Evolutionary conservation across 2,113 vertebrate genomes (phyloP).

Genomic region (Poeciliopsis retropinna): DNA sequence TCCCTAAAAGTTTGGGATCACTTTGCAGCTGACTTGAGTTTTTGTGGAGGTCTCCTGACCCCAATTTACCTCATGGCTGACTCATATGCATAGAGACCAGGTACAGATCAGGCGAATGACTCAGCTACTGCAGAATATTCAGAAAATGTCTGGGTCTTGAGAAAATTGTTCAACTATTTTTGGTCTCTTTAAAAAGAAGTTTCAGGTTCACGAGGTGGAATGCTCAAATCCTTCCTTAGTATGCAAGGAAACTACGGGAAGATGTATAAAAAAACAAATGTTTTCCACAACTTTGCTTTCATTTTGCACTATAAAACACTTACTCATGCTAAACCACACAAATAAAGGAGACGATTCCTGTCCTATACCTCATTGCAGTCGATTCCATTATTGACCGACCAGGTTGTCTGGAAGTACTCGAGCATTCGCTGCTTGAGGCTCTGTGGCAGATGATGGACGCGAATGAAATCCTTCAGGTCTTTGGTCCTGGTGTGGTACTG

Average conservation of each 20-base stretch:
- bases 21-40: not conserved
- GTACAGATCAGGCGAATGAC: not conserved
- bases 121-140: not conserved
- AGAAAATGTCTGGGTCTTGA: not conserved
- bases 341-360: not conserved
- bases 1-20: not conserved
- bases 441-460: constrained; percentile 96
- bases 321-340: not conserved
- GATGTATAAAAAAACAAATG: not conserved
- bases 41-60: not conserved
- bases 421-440: constrained; percentile 97
- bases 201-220: not conserved
- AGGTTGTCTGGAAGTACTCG: constrained; percentile 98
- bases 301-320: not conserved
- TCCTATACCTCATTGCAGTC: constrained; percentile 93
- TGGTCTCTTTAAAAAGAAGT: not conserved
- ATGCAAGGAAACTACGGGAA: not conserved
- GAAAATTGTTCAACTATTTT: not conserved
- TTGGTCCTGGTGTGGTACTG: constrained; percentile 98
- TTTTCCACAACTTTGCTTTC: not conserved
- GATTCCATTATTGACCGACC: constrained; percentile 99
- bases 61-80: not conserved
- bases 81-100: not conserved
- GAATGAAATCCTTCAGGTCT: constrained; percentile 97
- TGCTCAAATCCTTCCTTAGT: not conserved